Conservation (phyloP, 2,113 vertebrate genomes). For the Lutjanus erythropterus region DNA sequence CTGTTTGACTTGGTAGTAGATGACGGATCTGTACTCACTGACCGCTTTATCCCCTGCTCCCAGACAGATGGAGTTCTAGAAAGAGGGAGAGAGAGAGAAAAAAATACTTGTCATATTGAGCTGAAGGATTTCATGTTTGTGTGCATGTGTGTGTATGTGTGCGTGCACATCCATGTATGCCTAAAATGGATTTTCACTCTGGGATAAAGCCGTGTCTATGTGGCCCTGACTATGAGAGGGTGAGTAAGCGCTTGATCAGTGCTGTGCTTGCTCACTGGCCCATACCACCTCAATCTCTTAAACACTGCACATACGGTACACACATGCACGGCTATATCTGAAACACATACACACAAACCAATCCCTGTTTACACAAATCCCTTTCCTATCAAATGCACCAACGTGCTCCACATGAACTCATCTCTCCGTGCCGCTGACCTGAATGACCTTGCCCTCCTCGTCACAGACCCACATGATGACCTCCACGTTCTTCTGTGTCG, state of each 20-base stretch:
- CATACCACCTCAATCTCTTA: slow-evolving; percentile 19
- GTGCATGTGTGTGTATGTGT: not conserved
- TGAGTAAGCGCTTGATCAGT: slow-evolving; percentile 48
- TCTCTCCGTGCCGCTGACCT: slow-evolving; percentile 79
- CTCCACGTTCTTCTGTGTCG: slow-evolving; percentile 97
- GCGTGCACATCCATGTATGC: not conserved
- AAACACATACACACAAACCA: not conserved
- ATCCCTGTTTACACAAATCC: not conserved
- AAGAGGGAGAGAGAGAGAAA: slow-evolving; percentile 25
- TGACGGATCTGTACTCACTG: slow-evolving; percentile 93
- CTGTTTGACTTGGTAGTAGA: slow-evolving; percentile 98
- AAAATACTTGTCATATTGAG: slow-evolving; percentile 28
- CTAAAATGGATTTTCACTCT: slow-evolving; percentile 37
- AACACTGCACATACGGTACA: not conserved
- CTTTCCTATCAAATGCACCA: not conserved
- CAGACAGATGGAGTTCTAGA: slow-evolving; percentile 92
- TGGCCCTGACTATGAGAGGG: slow-evolving; percentile 38
- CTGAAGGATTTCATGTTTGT: slow-evolving; percentile 31
- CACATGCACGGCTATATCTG: not conserved
- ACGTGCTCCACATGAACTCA: not conserved
- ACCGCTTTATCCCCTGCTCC: slow-evolving; percentile 94
- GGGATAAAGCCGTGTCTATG: slow-evolving; percentile 35
- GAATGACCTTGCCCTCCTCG: slow-evolving; percentile 93
- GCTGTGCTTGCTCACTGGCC: slow-evolving; percentile 28
- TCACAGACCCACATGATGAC: slow-evolving; percentile 97